Conservation (phyloP, 1,140 invertebrate species). For the Pygmarrhopalites habei region DNA sequence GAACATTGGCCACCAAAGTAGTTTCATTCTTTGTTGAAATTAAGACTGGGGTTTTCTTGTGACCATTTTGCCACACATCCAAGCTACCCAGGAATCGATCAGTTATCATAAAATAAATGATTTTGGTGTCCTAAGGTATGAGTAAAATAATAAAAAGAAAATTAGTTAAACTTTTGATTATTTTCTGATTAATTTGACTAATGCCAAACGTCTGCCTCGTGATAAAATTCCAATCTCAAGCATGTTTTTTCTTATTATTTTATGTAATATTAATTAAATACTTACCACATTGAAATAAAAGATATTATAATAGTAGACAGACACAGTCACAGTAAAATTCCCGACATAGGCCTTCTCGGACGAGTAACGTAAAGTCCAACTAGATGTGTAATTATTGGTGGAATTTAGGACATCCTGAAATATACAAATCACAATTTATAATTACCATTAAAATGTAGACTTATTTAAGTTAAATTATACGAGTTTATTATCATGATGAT, state of each 20-base stretch:
- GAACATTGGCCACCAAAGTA: conserved; percentile 17
- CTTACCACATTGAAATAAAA: too few relatives aligned
- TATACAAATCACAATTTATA: conserved; percentile 1
- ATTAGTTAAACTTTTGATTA: not conserved
- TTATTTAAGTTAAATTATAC: not conserved
- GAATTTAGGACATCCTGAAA: not conserved
- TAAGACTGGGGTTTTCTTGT: not conserved
- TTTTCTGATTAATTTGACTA: not conserved
- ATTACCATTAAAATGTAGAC: not conserved
- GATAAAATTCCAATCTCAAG: not conserved
- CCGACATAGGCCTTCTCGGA: not conserved
- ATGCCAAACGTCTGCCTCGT: not conserved
- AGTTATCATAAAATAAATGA: conserved; percentile 7
- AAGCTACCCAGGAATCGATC: conserved; percentile 26
- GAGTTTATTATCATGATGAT: not conserved
- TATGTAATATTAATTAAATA: not conserved
- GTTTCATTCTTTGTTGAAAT: conserved; percentile 30
- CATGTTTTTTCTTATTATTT: not conserved
- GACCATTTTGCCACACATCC: conserved; percentile 20
- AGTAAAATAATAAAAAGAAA: conserved; percentile 9
- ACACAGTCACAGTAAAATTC: not conserved
- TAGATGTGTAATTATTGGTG: not conserved
- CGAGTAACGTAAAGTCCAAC: not conserved
- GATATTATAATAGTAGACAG: not conserved
- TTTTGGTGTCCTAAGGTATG: not conserved